Evolutionary conservation across 2,888 invertebrate species (phyloP).

Genomic region (Drosophila fungiperda): DNA sequence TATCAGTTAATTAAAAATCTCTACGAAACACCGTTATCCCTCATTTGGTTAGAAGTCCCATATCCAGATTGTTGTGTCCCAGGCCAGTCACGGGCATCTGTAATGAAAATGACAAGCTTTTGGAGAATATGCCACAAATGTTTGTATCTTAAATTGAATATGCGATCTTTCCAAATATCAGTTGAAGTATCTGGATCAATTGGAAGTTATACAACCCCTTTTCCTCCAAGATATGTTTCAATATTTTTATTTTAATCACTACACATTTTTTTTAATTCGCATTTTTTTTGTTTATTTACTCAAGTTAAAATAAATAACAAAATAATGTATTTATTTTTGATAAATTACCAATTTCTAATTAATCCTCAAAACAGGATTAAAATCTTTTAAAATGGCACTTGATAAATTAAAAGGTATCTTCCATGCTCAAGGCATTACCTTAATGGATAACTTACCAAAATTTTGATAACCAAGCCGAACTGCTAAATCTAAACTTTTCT

Average conservation of each 20-base stretch:
- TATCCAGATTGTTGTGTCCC: constrained; percentile 1
- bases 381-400: neutral
- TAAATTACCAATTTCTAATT: neutral
- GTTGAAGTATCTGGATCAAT: neutral
- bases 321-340: no score
- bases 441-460: neutral
- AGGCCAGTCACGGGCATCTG: constrained; percentile 35
- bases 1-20: constrained; percentile 12
- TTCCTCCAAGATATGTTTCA: neutral
- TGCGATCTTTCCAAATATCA: neutral
- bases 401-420: neutral
- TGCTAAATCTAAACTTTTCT: neutral
- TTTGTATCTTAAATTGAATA: neutral
- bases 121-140: constrained; percentile 31
- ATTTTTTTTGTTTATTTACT: neutral
- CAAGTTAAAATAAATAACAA: neutral
- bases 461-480: neutral
- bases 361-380: neutral
- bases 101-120: constrained; percentile 50
- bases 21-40: neutral
- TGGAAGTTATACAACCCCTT: neutral
- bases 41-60: constrained; percentile 6
- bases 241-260: neutral
- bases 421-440: neutral
- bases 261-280: neutral